A percentile compares a stretch with the other conserved stretches of the same genome.
Conservation (phyloP, 2,888 invertebrate genomes). For the Eucera pruinosa region DNA sequence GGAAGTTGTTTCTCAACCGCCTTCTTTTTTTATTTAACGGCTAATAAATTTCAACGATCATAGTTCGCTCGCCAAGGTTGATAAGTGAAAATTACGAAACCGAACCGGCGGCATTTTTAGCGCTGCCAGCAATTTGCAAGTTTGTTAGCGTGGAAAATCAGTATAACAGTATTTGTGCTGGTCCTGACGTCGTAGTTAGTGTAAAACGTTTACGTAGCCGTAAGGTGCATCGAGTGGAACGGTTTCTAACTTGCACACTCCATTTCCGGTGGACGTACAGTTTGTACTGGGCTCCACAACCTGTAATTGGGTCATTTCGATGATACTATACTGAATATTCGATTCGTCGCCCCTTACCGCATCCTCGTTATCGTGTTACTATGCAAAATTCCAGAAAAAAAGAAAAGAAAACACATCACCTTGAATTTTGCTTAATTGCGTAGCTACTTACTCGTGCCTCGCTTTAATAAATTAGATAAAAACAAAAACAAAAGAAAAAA, state of each 20-base stretch:
- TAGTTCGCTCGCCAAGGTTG: too few species aligned
- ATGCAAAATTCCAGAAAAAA: background rate
- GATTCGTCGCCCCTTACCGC: conserved; percentile 21
- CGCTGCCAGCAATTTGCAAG: background rate
- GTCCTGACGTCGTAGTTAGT: conserved; percentile 9
- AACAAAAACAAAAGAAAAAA: too few species aligned
- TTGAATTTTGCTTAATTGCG: too few species aligned
- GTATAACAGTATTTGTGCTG: conserved; percentile 40
- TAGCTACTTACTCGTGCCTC: too few species aligned
- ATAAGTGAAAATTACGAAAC: background rate
- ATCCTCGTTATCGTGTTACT: conserved; percentile 1
- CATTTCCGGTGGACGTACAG: conserved; percentile 59
- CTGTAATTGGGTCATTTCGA: conserved; percentile 63
- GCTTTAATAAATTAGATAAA: too few species aligned
- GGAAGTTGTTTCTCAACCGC: too few species aligned
- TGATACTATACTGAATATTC: conserved; percentile 49
- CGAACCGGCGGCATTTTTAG: background rate
- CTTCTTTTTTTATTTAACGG: too few species aligned
- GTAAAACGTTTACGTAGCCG: conserved; percentile 52
- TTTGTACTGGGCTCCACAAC: conserved; percentile 44
- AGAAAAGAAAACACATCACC: too few species aligned
- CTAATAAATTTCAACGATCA: too few species aligned
- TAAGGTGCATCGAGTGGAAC: conserved; percentile 50
- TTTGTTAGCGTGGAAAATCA: conserved; percentile 31
- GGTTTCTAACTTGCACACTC: conserved; percentile 53